Evolutionary conservation across 1,140 invertebrate genomes (phyloP), one percentile per base, ranked within the genome.

Genomic region (Leptinotarsa texana): DNA sequence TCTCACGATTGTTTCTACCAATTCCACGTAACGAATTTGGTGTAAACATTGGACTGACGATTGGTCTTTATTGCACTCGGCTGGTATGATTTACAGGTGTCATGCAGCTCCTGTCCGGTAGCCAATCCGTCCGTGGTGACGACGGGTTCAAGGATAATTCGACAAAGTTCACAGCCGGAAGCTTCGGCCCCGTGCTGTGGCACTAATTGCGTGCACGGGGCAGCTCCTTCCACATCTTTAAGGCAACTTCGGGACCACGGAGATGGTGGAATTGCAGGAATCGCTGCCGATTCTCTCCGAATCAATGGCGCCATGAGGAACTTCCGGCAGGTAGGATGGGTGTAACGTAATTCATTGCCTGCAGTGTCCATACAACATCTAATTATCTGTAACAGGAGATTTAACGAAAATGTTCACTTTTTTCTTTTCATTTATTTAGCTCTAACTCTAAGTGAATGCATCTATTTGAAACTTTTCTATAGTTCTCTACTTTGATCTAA

Each of bases 221-320:
- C 91, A 21, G 89, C 90, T 75, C 90, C 91, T 73, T 92, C 91
- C 84, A 91, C 93, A 80, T 96, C 94, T 2, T 86, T 96, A 82
- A 91, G 94, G 80, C 93, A 96, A 83, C 88, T 96, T 22, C 88
- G 93, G 67, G 83, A 84, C 75, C 83, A 83, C 73, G 93, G 94
- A 87, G 91, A 96, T 83, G 94, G 94, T 69, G 94, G 94, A 69
- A 96, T 97, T 74, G 95, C 95, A n/a, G 95, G 95, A 81, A 98
- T 99, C 82, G 97, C 96, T 2, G 96, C 96, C n/a, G 96, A 98
- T 87, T 98, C 96, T 48, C 90, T 98, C 80, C 90, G 97, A 78
- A 96, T 98, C 86, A 98, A 98, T 88, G 97, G 97, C 68, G 97
- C 96, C 75, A 95, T 98, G 87, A 90, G 96, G 79, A 96, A 96